Base-by-base conservation (phyloP, 2,113 vertebrate genomes). In the rat (Rattus norvegicus) region DNA sequence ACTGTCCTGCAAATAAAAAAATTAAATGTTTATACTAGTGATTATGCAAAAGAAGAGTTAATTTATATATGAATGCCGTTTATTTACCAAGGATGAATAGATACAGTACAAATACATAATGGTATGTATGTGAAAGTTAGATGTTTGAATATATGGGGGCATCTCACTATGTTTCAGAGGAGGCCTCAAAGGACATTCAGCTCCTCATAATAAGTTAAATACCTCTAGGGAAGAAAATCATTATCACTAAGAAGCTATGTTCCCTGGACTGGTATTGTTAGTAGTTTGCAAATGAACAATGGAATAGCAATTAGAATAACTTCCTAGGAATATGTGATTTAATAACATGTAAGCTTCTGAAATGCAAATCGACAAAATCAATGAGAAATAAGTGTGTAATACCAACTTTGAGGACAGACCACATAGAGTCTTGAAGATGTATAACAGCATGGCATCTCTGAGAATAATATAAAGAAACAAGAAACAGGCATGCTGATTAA, bases 21-120 rank as follows among this genome's bases (percentile, higher is more conserved):
- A 17, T 13, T 56, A 17, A 59, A 65, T 83, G 56, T 61, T 28
- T 43, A 67, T 54, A 54, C 5, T 4, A 75, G 56, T 84, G 36
- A 24, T 14, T 47, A 63, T 39, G 5, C 6, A 75, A 75, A 39
- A 39, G 0, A 19, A 84, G 1, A 83, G 6, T 61, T 61, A 12
- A 2, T 49, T 3, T 14, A 7, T 70, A 0, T 26, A n/a, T 26
- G 28, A 14, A 7, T 26, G 52, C 3, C 36, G 1, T 17, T 20
- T 61, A 33, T 65, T 63, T 94, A 59, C 36, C 11, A 26, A 73
- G 17, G 16, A 13, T 20, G 22, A 49, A 61, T 43, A 69, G 49
- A 33, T 59, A n/a, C 1, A 8, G 3, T 59, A 24, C 22, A 33
- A 26, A 16, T 49, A 36, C n/a, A 63, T 65, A 47, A 30, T 2